phyloP scores from a whole-genome alignment of 2,797 vertebrate genomes.

The Uromys caudimaculatus region DNA sequence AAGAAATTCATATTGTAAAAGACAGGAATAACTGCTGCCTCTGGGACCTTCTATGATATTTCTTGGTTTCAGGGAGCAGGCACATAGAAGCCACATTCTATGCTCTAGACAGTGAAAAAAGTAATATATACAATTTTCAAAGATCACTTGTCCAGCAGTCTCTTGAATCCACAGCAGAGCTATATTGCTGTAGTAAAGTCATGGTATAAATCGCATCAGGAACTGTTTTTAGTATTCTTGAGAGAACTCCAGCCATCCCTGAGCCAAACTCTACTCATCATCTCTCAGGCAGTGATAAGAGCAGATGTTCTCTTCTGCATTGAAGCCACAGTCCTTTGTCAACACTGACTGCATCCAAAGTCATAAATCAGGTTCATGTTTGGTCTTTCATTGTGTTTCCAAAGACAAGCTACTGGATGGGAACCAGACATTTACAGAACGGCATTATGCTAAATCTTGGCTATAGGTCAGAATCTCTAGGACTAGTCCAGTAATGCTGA shows the following conservation, averaged over 20 bases:
- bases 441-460: neutral
- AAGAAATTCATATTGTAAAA: conserved; percentile 18
- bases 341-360: neutral
- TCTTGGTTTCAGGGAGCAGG: neutral
- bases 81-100: neutral
- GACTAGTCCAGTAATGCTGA: neutral
- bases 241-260: neutral
- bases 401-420: neutral
- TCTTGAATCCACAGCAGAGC: neutral
- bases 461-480: neutral
- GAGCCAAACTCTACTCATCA: neutral
- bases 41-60: neutral
- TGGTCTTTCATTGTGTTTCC: neutral
- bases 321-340: neutral
- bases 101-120: neutral
- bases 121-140: neutral
- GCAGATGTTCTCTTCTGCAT: neutral
- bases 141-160: neutral
- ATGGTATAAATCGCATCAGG: neutral
- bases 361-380: neutral
- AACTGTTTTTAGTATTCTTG: neutral
- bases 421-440: neutral
- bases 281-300: neutral
- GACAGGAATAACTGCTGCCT: neutral
- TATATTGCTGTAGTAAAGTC: neutral